These are phyloP conservation scores for Diachrysia chrysitis DNA, from an alignment of 2,888 invertebrate species.

Conservation along the genomic window DNA sequence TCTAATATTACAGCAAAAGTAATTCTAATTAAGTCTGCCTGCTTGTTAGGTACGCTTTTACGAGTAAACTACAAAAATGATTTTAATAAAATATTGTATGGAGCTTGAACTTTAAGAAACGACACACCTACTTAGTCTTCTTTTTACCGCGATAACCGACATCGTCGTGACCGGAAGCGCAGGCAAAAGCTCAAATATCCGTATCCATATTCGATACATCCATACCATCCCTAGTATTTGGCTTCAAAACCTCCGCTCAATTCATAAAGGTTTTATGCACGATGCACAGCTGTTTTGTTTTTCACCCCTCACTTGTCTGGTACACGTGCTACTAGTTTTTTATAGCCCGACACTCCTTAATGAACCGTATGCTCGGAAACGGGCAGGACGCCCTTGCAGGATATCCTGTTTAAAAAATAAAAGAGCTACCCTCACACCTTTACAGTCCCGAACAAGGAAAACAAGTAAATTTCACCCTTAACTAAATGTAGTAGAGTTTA, in stretches of 20 bases:
- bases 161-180: background rate
- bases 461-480: constrained; percentile 46
- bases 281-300: constrained; percentile 60
- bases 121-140: too few species aligned
- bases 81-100: too few species aligned
- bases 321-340: constrained; percentile 81
- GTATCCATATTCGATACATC: background rate
- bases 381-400: constrained; percentile 76
- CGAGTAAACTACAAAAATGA: too few species aligned
- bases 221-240: constrained; percentile 12
- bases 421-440: constrained; percentile 83
- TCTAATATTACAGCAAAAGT: too few species aligned
- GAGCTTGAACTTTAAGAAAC: too few species aligned
- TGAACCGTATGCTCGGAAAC: constrained; percentile 82
- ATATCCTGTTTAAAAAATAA: constrained; percentile 87
- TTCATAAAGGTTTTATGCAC: constrained; percentile 42
- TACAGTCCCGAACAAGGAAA: constrained; percentile 46
- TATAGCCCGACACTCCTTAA: constrained; percentile 75
- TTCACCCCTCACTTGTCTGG: constrained; percentile 70
- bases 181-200: background rate
- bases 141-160: too few species aligned
- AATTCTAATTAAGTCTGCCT: too few species aligned
- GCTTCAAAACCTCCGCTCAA: constrained; percentile 31
- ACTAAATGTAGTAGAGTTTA: constrained; percentile 50
- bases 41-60: too few species aligned